A percentile compares a stretch with the other conserved stretches of the same genome.
phyloP scores from a whole-genome alignment of 2,888 invertebrate genomes.

The Nycteola revayana region DNA sequence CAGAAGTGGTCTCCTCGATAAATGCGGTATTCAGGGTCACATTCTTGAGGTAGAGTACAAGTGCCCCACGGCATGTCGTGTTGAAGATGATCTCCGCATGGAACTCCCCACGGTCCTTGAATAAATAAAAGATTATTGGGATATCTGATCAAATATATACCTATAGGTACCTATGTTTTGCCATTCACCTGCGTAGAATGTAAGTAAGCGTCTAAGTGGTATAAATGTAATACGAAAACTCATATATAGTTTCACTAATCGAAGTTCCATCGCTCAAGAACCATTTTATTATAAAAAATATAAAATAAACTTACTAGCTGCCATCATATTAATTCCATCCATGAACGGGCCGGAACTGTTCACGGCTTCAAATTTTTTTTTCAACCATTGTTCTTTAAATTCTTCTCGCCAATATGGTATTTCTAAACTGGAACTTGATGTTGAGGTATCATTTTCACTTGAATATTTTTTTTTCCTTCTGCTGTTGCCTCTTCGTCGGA shows the following conservation, averaged over 20 bases:
- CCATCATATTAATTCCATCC: constrained; percentile 63
- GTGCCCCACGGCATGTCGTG: constrained; percentile 70
- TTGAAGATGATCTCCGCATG: constrained; percentile 68
- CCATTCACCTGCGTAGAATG: too few species aligned
- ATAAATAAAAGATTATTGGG: constrained; percentile 7
- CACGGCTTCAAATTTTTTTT: constrained; percentile 50
- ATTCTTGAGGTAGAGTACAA: constrained; percentile 60
- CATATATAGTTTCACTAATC: too few species aligned
- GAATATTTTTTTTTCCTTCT: not conserved
- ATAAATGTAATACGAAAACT: too few species aligned
- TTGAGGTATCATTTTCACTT: constrained; percentile 4
- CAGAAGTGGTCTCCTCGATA: constrained; percentile 66
- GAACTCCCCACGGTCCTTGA: constrained; percentile 69
- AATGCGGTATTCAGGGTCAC: constrained; percentile 62
- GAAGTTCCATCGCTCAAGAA: too few species aligned
- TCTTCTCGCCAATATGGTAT: constrained; percentile 41
- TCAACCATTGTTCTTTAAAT: constrained; percentile 40
- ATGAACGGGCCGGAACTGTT: constrained; percentile 42
- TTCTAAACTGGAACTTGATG: constrained; percentile 28
- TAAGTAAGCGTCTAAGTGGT: too few species aligned
- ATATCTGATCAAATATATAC: not conserved
- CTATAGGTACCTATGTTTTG: too few species aligned
- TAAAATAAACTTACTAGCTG: constrained; percentile 48
- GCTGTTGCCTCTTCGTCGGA: not conserved
- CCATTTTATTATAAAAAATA: too few species aligned